Evolutionary conservation across 2,113 vertebrate genomes (phyloP), one percentile per base, ranked within the genome.

Genomic region (Elgaria multicarinata): DNA sequence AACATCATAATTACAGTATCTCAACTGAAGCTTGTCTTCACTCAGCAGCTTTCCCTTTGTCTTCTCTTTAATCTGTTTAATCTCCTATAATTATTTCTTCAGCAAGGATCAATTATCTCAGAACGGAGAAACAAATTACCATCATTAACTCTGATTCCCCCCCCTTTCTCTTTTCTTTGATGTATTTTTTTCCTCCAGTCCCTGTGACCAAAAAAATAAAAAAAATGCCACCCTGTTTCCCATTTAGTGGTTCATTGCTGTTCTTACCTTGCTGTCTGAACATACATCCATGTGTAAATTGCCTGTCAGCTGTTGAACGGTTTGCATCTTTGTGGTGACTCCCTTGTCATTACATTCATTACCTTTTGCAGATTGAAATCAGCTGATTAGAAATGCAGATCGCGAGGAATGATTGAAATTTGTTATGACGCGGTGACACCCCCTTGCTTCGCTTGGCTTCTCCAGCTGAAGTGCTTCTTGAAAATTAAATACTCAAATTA

Each of bases 111-210:
- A 96, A 91, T 97, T 97, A 97, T 95, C 91, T 94, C 93, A 96
- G 94, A 97, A 95, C 91, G 95, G 72, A 42, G 95, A 97, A 96
- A 96, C 93, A 97, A 97, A 96, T 97, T 96, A 88, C 93, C 91
- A 74, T 96, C 94, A 95, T 97, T 97, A 96, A 92, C 93, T 95
- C 93, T 14, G 86, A 94, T 94, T 95, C 95, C 95, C 95, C 20
- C 93, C 95, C 95, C 94, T 96, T 96, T 93, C 89, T 58, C 69
- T 94, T 96, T 95, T 92, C 94, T 95, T 96, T 94, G 87, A 93
- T 94, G 86, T 22, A 86, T 79, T 95, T 95, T 92, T 86, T 80
- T 88, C 79, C 88, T 69, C 83, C 10, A 76, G 53, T 33, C 84
- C 53, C 44, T 33, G 42, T 89, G 93, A 93, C 90, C 90, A 89